phyloP scores from a whole-genome alignment of 2,113 vertebrate genomes.

The Ctenodactylus gundi region DNA sequence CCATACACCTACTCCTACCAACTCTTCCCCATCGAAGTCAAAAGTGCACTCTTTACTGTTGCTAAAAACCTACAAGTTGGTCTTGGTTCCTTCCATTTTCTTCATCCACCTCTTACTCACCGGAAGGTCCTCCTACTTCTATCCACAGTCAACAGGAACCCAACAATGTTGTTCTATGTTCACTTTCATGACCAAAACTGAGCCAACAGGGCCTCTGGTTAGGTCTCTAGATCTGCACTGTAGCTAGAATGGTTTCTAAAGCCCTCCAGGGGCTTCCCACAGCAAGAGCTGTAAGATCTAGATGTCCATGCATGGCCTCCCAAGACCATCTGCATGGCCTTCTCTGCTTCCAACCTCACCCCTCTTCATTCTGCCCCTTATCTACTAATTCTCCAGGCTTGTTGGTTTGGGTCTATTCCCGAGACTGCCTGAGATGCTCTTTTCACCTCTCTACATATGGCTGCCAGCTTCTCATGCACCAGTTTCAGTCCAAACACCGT shows the following conservation, averaged over 20 bases:
- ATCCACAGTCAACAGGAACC: background rate
- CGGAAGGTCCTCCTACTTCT: background rate
- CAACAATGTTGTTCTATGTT: background rate
- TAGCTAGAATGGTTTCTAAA: background rate
- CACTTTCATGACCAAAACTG: background rate
- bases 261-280: background rate
- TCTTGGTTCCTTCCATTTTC: background rate
- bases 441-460: background rate
- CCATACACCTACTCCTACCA: background rate
- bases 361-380: background rate
- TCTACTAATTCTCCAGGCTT: background rate
- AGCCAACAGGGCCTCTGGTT: background rate
- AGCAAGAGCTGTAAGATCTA: background rate
- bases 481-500: background rate
- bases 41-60: background rate
- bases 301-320: background rate
- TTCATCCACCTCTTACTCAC: background rate
- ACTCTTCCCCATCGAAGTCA: background rate
- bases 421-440: background rate
- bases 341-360: background rate
- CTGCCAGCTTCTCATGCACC: background rate
- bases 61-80: background rate
- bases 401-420: background rate
- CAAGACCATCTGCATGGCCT: background rate
- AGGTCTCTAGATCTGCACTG: background rate